Percentiles rank a stretch among this genome's conserved stretches.
phyloP scores from a whole-genome alignment of 2,888 invertebrate genomes.

The Chalcosyrphus nemorum region DNA sequence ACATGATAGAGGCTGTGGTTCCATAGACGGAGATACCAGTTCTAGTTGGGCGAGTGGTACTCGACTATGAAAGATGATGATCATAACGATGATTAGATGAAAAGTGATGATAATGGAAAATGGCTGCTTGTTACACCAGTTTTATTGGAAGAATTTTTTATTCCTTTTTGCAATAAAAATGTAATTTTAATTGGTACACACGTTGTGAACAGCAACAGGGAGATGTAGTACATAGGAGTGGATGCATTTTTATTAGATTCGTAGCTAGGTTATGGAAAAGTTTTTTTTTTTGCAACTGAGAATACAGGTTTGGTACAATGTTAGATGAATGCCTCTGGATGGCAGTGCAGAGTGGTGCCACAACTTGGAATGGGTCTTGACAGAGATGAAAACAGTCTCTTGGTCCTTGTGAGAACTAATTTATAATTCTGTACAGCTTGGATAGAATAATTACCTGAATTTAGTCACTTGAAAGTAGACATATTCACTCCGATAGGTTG shows the following conservation, averaged over 20 bases:
- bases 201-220: neutral
- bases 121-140: constrained; percentile 59
- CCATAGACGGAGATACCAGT: constrained; percentile 21
- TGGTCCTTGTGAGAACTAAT: too few relatives aligned
- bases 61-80: constrained; percentile 38
- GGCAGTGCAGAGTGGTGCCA: too few relatives aligned
- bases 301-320: constrained; percentile 33
- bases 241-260: constrained; percentile 8
- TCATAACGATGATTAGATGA: constrained; percentile 69
- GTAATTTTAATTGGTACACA: constrained; percentile 61
- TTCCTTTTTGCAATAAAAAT: constrained; percentile 50
- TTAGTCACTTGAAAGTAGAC: too few relatives aligned
- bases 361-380: too few relatives aligned
- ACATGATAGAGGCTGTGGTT: neutral
- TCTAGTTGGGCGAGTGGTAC: constrained; percentile 53
- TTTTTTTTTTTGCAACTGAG: neutral
- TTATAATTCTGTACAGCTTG: too few relatives aligned
- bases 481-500: too few relatives aligned
- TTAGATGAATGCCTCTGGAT: neutral
- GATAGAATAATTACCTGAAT: too few relatives aligned
- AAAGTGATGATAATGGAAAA: constrained; percentile 72
- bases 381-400: too few relatives aligned
- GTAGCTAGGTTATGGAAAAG: neutral
- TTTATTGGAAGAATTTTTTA: constrained; percentile 49
- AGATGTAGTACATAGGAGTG: too few relatives aligned